Evolutionary conservation across 30 jellyfish, hydroid and myxozoan genomes (phyloP), one percentile per base, ranked within the genome.

Genomic region (Cassiopea xamachana): DNA sequence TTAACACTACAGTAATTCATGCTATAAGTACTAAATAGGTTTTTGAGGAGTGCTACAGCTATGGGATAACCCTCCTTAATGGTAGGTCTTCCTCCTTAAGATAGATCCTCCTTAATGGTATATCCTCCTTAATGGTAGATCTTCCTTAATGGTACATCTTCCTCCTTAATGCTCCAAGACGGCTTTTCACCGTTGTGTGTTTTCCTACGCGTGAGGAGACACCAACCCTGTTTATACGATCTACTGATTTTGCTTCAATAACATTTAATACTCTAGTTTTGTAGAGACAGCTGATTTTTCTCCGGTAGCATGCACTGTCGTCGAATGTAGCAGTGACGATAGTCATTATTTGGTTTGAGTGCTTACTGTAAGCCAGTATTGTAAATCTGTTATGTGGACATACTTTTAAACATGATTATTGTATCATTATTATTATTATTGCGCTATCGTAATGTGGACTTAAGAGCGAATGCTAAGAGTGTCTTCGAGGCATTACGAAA

Each of bases 371-470:
- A 70, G 92, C 92, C 74, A 73, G 92, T 71, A 80, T 80, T 84
- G 92, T 84, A 84, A 84, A 84, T 84, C 83, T 73, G 92, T 84
- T 72, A 84, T 84, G 84, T 84, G 92, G 83, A 84, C 92, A 84
- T 84, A 84, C 92, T 84, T 84, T 84, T 84, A 84, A 71, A 69
- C 92, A 19, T 48, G 85, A 70, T 84, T 73, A 73, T 71, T 84
- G 85, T 72, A 71, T 84, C 77, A 73, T 79, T 73, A 71, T 71
- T 71, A 71, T 71, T 71, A 71, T 71, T 71, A 80, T 58, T 44
- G 49, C 55, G 47, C 79, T 80, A 73, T 88, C 90, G 86, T 69
- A 88, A 78, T 82, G 85, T 72, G 92, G 85, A 80, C 91, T 75
- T 84, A 59, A 59, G 74, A 49, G 83, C 55, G 67, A 60, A 83